phyloP scores from a whole-genome alignment of 2,888 invertebrate species.

The Drosophila tripunctata region DNA sequence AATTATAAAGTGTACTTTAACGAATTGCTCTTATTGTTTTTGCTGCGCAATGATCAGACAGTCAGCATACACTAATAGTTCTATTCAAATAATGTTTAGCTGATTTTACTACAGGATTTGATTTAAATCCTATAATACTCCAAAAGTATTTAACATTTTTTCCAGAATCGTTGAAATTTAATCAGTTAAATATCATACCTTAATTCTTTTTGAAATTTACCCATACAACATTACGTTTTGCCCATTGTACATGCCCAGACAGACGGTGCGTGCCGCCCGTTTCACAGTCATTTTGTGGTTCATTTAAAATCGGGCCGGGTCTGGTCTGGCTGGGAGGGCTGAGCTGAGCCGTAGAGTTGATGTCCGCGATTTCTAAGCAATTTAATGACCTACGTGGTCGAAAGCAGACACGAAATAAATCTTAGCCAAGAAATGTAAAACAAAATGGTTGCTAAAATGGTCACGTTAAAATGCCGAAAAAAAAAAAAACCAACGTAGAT shows the following conservation, averaged over 20 bases:
- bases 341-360: constrained; percentile 41
- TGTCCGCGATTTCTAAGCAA: constrained; percentile 76
- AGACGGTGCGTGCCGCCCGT: constrained; percentile 59
- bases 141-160: no score
- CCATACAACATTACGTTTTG: accelerated
- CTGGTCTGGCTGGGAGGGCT: constrained; percentile 6
- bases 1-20: no score
- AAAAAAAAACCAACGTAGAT: constrained; percentile 45
- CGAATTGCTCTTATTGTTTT: no score
- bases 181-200: no score
- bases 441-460: constrained; percentile 72
- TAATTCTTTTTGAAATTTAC: neutral
- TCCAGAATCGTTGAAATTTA: neutral
- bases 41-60: no score
- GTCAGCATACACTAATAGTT: no score
- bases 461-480: constrained; percentile 76
- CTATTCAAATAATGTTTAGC: no score
- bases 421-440: constrained; percentile 60
- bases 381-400: constrained; percentile 78
- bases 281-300: constrained; percentile 73
- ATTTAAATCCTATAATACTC: no score
- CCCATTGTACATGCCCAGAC: constrained; percentile 41
- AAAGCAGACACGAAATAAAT: constrained; percentile 71
- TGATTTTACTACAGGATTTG: no score
- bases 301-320: constrained; percentile 59